Evolutionary conservation across 2,888 invertebrate genomes (phyloP).

Genomic region (Gymnocheta viridis): DNA sequence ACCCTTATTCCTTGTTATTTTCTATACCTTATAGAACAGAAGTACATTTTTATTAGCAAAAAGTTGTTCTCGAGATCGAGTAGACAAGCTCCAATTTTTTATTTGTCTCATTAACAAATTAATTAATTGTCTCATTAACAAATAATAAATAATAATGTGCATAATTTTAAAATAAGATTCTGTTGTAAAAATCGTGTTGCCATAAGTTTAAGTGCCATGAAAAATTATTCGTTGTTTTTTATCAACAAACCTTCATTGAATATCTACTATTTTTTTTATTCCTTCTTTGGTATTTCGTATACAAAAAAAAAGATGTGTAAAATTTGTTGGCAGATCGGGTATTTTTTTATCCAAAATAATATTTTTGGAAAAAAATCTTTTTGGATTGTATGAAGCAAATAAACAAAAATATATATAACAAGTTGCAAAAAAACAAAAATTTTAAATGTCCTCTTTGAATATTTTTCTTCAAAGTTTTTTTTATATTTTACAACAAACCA

Average conservation of each 20-base stretch:
- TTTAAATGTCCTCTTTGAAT: conserved; percentile 30
- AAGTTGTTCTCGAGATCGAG: too few species aligned
- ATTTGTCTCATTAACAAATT: too few species aligned
- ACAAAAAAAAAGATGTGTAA: conserved; percentile 31
- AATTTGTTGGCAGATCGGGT: conserved; percentile 52
- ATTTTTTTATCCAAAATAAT: conserved; percentile 8
- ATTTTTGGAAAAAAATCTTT: conserved; percentile 13
- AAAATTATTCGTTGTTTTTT: neutral
- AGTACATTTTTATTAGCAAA: too few species aligned
- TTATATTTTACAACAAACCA: conserved; percentile 15
- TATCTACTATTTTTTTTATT: conserved; percentile 11
- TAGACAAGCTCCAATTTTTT: too few species aligned
- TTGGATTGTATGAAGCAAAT: conserved; percentile 1
- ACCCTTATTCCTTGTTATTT: too few species aligned
- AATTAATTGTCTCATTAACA: too few species aligned
- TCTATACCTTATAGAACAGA: too few species aligned
- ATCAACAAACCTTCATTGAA: conserved; percentile 37
- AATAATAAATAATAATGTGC: too few species aligned
- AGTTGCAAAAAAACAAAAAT: conserved; percentile 38
- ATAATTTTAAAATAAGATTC: too few species aligned
- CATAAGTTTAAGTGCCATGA: neutral
- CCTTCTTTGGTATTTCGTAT: conserved; percentile 7
- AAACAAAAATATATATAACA: conserved; percentile 15
- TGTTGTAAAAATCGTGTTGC: neutral
- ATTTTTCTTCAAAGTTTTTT: neutral